These are phyloP conservation scores for Eciton burchellii DNA, from an alignment of 1,140 invertebrate species.

Conservation along the genomic window DNA sequence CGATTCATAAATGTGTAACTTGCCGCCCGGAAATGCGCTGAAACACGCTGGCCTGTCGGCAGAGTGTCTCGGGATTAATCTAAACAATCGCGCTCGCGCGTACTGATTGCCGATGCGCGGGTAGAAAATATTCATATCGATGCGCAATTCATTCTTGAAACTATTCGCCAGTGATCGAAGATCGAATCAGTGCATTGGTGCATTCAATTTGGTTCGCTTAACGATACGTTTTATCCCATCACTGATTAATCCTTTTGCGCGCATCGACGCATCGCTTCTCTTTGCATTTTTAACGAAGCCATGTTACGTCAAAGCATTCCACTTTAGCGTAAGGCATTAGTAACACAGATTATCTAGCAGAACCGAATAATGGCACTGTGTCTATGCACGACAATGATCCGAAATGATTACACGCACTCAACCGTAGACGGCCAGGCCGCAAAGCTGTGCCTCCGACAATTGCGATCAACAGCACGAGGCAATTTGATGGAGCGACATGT, in stretches of 20 bases:
- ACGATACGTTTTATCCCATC: neutral
- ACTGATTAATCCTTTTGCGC: constrained; percentile 15
- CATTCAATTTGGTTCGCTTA: neutral
- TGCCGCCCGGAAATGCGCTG: no score
- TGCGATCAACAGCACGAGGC: constrained; percentile 42
- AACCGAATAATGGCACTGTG: constrained; percentile 15
- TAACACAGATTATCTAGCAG: constrained; percentile 6
- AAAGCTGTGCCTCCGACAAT: constrained; percentile 50
- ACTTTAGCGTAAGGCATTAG: neutral
- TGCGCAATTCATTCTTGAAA: neutral
- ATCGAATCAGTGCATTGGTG: constrained; percentile 1
- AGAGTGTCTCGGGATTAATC: neutral
- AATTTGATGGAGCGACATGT: constrained; percentile 52
- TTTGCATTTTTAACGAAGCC: constrained; percentile 13
- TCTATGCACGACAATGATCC: constrained; percentile 38
- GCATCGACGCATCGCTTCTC: neutral
- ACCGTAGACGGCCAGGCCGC: constrained; percentile 12
- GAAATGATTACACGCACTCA: constrained; percentile 39
- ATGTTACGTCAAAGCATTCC: constrained; percentile 34
- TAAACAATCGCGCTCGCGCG: neutral
- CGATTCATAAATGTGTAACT: no score
- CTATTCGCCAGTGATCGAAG: neutral
- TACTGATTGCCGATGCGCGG: neutral
- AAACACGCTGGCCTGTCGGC: no score
- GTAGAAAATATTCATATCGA: neutral